These are phyloP conservation scores for Oreamnos americanus DNA, from an alignment of 2,113 vertebrate genomes.

Conservation along the genomic window DNA sequence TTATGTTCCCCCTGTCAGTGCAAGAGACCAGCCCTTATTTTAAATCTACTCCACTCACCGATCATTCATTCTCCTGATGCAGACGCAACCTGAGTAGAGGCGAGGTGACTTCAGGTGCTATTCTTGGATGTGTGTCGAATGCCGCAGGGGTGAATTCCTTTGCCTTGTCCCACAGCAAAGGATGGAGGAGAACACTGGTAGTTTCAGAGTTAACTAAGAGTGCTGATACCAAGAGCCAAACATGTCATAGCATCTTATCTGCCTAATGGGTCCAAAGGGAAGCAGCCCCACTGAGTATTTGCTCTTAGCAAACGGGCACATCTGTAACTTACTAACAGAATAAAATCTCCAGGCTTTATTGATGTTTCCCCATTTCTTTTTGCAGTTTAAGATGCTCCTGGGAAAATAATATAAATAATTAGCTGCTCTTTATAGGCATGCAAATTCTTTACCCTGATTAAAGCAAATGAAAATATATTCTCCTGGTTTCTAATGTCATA, in stretches of 20 bases:
- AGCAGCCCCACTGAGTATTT: neutral
- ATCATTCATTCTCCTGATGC: neutral
- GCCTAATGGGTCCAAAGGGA: neutral
- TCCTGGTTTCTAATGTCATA: neutral
- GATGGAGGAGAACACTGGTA: too few species aligned
- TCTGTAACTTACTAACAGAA: neutral
- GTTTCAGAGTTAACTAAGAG: neutral
- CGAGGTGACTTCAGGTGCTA: neutral
- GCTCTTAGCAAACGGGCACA: neutral
- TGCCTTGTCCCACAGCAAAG: neutral
- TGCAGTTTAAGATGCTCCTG: neutral
- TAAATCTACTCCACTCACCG: neutral
- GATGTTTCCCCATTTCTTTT: neutral
- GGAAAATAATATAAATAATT: neutral
- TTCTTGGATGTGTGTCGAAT: neutral
- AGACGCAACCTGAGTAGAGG: neutral
- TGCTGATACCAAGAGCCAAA: neutral
- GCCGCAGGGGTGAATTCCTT: too few species aligned
- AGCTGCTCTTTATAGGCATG: neutral
- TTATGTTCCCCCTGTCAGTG: neutral
- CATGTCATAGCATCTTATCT: neutral
- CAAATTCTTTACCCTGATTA: neutral
- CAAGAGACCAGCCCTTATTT: neutral
- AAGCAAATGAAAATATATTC: slow-evolving; percentile 8
- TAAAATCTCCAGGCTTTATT: neutral